Conservation (phyloP, 2,113 vertebrate species). For the Opisthocomus hoazin region DNA sequence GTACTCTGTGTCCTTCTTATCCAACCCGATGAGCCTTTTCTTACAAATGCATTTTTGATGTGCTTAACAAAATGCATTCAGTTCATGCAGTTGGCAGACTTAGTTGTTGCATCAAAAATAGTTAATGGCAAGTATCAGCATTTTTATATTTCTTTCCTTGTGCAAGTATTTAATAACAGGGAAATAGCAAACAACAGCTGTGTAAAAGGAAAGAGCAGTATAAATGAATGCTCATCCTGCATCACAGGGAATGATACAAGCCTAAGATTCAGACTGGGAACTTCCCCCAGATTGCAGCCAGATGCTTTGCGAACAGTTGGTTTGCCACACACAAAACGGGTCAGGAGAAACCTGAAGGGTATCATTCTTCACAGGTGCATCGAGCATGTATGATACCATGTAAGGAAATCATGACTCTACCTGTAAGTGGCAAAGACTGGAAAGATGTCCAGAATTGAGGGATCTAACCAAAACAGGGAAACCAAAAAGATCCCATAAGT, state of each 20-base stretch:
- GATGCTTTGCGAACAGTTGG: not conserved
- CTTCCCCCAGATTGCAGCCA: constrained; percentile 21
- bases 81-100: constrained; percentile 62
- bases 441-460: not conserved
- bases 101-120: constrained; percentile 66
- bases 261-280: constrained; percentile 22
- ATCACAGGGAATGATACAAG: not conserved
- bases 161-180: constrained; percentile 66
- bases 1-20: constrained; percentile 1
- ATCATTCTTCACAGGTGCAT: not conserved
- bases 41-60: constrained; percentile 59
- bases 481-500: not conserved
- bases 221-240: constrained; percentile 54
- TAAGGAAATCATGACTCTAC: not conserved
- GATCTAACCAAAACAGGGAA: not conserved
- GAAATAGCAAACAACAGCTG: constrained; percentile 68
- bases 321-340: not conserved
- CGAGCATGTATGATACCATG: not conserved
- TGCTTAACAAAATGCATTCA: constrained; percentile 66
- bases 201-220: constrained; percentile 58
- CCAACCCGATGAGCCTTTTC: constrained; percentile 32
- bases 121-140: constrained; percentile 67
- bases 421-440: not conserved
- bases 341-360: not conserved
- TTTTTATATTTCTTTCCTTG: constrained; percentile 65